Conservation (phyloP, 2,113 vertebrate genomes). For the Polypterus senegalus region DNA sequence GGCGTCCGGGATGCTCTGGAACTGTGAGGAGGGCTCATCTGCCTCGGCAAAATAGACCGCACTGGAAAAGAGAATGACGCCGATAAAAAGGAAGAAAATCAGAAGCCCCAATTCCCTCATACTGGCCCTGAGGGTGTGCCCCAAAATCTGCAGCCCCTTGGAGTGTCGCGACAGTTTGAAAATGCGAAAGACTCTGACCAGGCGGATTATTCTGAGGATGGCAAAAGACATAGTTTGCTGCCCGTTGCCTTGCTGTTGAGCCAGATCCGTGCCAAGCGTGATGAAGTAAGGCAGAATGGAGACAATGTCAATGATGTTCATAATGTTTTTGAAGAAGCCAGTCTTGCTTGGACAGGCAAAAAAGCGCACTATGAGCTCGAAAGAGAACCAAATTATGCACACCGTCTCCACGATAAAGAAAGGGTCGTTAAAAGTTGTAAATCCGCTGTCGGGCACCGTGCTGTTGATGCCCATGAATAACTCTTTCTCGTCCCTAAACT, state of each 20-base stretch:
- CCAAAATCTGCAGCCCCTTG: constrained; percentile 95
- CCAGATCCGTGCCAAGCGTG: constrained; percentile 90
- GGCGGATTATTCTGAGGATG: constrained; percentile 90
- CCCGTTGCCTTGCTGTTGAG: constrained; percentile 70
- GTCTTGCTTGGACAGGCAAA: constrained; percentile 90
- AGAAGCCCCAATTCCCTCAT: constrained; percentile 94
- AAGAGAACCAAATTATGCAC: constrained; percentile 98
- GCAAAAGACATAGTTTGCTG: constrained; percentile 97
- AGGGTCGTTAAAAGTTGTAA: constrained; percentile 90
- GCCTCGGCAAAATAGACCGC: constrained; percentile 96
- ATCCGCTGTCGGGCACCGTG: constrained; percentile 53
- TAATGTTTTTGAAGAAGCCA: constrained; percentile 90
- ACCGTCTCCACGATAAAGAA: constrained; percentile 98
- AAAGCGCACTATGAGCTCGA: constrained; percentile 90
- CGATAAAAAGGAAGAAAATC: constrained; percentile 96
- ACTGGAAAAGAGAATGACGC: constrained; percentile 96
- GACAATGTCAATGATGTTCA: constrained; percentile 97
- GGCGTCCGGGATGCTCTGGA: constrained; percentile 95
- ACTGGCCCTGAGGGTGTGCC: constrained; percentile 88
- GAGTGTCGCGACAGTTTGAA: constrained; percentile 96
- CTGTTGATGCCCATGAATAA: constrained; percentile 61
- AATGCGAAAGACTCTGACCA: constrained; percentile 93
- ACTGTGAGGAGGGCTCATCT: constrained; percentile 86
- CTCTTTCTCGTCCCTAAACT: constrained; percentile 87
- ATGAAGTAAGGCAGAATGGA: constrained; percentile 99